Percentiles rank a stretch among this genome's conserved stretches.
Evolutionary conservation across 1,140 invertebrate genomes (phyloP).

Genomic region (Acromyrmex echinatior): DNA sequence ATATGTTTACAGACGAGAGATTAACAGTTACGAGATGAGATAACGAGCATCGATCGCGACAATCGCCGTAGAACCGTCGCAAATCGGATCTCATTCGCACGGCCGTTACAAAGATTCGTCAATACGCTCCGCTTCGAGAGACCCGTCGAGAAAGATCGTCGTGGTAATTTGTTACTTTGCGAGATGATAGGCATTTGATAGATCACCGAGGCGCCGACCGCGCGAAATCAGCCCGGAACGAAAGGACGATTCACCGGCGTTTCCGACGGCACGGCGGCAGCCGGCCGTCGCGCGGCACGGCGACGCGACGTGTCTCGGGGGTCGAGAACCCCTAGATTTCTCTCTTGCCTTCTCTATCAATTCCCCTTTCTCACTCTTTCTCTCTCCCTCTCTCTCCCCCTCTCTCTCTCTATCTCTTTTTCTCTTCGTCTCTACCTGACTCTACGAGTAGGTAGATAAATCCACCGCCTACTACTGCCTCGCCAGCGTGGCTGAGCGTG

Average conservation of each 20-base stretch:
- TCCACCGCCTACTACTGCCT: conserved; percentile 78
- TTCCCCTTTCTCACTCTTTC: conserved; percentile 12
- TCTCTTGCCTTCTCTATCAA: conserved; percentile 9
- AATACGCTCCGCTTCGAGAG: conserved; percentile 3
- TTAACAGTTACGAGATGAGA: conserved; percentile 21
- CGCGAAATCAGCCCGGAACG: conserved; percentile 65
- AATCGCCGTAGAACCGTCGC: conserved; percentile 31
- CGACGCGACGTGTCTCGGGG: conserved; percentile 65
- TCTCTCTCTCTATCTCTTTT: background rate
- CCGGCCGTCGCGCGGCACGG: conserved; percentile 28
- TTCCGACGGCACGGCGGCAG: conserved; percentile 61
- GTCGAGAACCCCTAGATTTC: conserved; percentile 73
- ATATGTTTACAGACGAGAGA: background rate
- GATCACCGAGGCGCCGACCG: conserved; percentile 35
- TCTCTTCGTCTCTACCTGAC: conserved; percentile 70
- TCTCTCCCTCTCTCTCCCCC: conserved; percentile 19
- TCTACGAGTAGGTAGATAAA: conserved; percentile 80
- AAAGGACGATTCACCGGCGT: conserved; percentile 63
- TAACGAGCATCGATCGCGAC: conserved; percentile 26
- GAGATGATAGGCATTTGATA: conserved; percentile 30
- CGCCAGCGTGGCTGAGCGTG: conserved; percentile 63
- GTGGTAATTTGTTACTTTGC: conserved; percentile 12
- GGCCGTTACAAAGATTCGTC: conserved; percentile 23
- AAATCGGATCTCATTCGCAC: conserved; percentile 34
- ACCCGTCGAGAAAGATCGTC: conserved; percentile 2